A percentile compares a stretch with the other conserved stretches of the same genome.
These are phyloP conservation scores for Cirrhinus mrigala DNA, from an alignment of 2,797 vertebrate species.

Conservation along the genomic window DNA sequence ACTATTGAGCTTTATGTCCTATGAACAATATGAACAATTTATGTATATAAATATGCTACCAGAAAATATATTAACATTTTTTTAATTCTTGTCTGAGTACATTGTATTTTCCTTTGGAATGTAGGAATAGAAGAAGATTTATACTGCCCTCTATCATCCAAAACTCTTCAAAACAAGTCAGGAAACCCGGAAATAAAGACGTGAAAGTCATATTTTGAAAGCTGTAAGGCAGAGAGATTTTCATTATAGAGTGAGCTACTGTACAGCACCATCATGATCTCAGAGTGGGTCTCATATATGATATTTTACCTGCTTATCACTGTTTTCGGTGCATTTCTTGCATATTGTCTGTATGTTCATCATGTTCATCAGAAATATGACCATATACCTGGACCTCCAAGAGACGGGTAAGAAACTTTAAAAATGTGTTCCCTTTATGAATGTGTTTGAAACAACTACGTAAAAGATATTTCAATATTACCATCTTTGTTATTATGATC, in stretches of 20 bases:
- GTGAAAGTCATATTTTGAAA: not conserved
- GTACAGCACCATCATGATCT: slow-evolving; percentile 59
- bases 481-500: not conserved
- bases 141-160: not conserved
- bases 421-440: not conserved
- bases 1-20: not conserved
- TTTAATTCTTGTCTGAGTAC: not conserved
- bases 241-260: not conserved
- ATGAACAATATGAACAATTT: not conserved
- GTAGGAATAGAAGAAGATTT: not conserved
- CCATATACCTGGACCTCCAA: slow-evolving; percentile 87
- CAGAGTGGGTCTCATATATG: slow-evolving; percentile 5
- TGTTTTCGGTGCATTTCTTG: slow-evolving; percentile 67
- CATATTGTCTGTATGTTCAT: slow-evolving; percentile 81
- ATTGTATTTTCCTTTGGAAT: not conserved
- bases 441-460: not conserved
- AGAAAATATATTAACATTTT: not conserved
- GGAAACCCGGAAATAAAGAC: not conserved
- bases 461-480: not conserved
- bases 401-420: slow-evolving; percentile 78
- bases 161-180: not conserved
- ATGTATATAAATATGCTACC: not conserved
- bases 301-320: slow-evolving; percentile 53
- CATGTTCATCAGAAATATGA: slow-evolving; percentile 84
- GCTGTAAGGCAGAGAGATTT: not conserved